Conservation (phyloP, 1,140 invertebrate genomes). For the Drosophila nigrodunni region DNA sequence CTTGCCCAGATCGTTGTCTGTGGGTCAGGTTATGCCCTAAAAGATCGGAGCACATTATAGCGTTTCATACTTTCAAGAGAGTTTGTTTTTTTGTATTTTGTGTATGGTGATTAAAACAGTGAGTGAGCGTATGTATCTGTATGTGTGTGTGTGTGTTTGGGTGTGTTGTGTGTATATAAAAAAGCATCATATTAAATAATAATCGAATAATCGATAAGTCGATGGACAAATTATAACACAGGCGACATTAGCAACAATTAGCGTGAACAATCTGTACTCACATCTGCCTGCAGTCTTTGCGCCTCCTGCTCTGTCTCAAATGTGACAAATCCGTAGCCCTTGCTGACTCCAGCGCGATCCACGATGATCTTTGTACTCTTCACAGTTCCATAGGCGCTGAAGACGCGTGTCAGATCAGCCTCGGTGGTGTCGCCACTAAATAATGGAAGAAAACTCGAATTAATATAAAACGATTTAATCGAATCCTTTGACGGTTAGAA, state of each 20-base stretch:
- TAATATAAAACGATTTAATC: background rate
- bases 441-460: background rate
- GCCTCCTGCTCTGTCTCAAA: conserved; percentile 97
- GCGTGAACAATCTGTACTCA: conserved; percentile 74
- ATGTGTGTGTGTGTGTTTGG: conserved; percentile 28
- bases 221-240: conserved; percentile 26
- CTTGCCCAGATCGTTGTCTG: conserved; percentile 20
- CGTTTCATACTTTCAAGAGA: conserved; percentile 26
- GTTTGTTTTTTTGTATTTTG: conserved; percentile 5
- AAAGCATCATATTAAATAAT: conserved; percentile 40
- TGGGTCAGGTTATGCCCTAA: conserved; percentile 73
- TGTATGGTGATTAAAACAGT: conserved; percentile 7
- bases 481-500: too few species aligned
- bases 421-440: conserved; percentile 92
- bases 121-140: conserved; percentile 23
- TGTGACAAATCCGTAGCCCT: conserved; percentile 98
- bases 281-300: conserved; percentile 89
- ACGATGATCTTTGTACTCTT: conserved; percentile 97
- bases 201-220: conserved; percentile 27
- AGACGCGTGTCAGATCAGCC: conserved; percentile 92
- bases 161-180: conserved; percentile 15
- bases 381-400: conserved; percentile 94
- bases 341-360: conserved; percentile 96
- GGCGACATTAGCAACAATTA: conserved; percentile 52
- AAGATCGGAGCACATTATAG: conserved; percentile 78